phyloP scores from a whole-genome alignment of 2,113 vertebrate genomes.

The Columba janthina region DNA sequence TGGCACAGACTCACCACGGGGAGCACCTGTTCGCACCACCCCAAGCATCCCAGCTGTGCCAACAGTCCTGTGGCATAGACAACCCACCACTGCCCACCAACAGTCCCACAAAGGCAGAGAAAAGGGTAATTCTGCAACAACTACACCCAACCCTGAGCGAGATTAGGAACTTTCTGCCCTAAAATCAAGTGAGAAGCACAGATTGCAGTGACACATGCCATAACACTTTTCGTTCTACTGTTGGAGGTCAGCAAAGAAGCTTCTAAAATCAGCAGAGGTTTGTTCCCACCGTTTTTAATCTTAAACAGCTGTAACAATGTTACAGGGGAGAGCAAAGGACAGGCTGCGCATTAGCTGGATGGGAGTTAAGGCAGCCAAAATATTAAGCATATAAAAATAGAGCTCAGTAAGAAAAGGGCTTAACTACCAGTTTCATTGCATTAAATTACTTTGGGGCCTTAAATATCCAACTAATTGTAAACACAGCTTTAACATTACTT shows the following conservation, averaged over 20 bases:
- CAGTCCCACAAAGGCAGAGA: rapidly evolving
- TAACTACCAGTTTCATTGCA: background rate
- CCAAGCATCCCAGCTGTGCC: background rate
- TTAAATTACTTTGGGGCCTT: background rate
- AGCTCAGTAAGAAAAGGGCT: background rate
- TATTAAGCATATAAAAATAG: conserved; percentile 29
- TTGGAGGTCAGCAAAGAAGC: conserved; percentile 7
- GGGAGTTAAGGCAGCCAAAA: conserved; percentile 13
- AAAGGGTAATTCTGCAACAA: background rate
- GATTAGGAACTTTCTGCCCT: background rate
- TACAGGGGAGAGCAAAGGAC: conserved; percentile 4
- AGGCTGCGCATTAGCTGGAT: background rate
- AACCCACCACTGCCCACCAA: background rate
- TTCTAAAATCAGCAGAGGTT: conserved; percentile 22
- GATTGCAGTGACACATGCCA: background rate
- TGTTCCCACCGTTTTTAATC: conserved; percentile 42
- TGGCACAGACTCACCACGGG: background rate
- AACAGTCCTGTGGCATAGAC: background rate
- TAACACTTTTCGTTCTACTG: conserved; percentile 8
- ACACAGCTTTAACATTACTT: background rate
- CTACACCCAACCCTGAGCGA: background rate
- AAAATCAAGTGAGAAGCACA: background rate
- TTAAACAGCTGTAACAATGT: conserved; percentile 41
- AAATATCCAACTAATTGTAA: conserved; percentile 1
- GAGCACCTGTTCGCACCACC: background rate